Evolutionary conservation across 2,797 vertebrate genomes (phyloP).

Genomic region (Crenuchus spilurus): DNA sequence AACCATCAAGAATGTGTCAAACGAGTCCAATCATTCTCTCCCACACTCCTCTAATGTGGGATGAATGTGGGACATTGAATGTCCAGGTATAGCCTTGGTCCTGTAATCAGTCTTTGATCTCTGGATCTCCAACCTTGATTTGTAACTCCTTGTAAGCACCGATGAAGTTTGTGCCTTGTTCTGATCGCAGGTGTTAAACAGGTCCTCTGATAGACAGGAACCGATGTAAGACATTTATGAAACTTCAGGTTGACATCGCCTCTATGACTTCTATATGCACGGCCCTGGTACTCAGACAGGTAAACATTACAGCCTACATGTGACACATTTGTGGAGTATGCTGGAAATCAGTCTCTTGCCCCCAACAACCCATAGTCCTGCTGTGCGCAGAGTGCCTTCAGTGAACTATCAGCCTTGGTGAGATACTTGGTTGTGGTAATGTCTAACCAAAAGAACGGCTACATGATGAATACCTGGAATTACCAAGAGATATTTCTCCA

Average conservation of each 20-base stretch:
- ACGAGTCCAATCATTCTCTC: too few species aligned
- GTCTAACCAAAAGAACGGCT: conserved; percentile 10
- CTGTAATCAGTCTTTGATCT: too few species aligned
- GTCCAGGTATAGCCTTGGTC: too few species aligned
- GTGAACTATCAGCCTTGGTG: conserved; percentile 16
- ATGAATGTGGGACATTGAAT: too few species aligned
- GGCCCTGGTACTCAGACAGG: neutral
- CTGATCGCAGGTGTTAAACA: too few species aligned
- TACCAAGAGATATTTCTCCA: conserved; percentile 16
- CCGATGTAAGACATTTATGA: neutral
- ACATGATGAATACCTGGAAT: neutral
- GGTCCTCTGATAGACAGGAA: neutral
- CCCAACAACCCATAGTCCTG: conserved; percentile 9
- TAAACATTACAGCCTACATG: neutral
- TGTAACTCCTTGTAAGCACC: too few species aligned
- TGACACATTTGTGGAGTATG: conserved; percentile 7
- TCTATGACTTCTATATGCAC: neutral
- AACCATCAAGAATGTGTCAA: too few species aligned
- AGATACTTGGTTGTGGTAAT: conserved; percentile 22
- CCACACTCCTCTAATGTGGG: too few species aligned
- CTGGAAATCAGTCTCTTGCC: conserved; percentile 18
- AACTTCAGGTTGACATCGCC: neutral
- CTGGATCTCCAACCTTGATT: too few species aligned
- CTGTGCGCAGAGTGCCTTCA: neutral
- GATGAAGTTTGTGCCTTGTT: neutral